Percentiles rank a stretch among this genome's conserved stretches.
Conservation (phyloP, 64 coral and sea anemone genomes). For the Catalaphyllia jardinei region DNA sequence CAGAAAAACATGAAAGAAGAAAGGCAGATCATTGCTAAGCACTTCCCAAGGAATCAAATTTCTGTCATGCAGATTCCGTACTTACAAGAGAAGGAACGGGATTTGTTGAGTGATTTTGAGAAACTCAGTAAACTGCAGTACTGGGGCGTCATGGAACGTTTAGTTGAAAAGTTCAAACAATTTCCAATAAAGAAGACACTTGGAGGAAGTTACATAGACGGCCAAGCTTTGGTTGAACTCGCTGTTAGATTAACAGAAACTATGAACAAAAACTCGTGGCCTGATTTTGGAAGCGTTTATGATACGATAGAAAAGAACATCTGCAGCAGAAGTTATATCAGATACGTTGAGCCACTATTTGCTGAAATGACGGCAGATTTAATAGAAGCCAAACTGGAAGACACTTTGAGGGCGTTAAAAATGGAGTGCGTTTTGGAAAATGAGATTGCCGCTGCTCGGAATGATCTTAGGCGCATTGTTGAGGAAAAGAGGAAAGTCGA, state of each 20-base stretch:
- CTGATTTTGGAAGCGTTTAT: conserved; percentile 55
- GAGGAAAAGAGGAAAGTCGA: conserved; percentile 1
- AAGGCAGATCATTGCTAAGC: conserved; percentile 35
- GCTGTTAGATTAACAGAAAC: conserved; percentile 6
- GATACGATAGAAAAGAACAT: conserved; percentile 59
- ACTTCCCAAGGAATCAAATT: conserved; percentile 68
- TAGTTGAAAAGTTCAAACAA: conserved; percentile 15
- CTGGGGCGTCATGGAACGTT: conserved; percentile 11
- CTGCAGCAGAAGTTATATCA: conserved; percentile 44
- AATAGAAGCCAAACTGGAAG: not conserved
- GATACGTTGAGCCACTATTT: conserved; percentile 47
- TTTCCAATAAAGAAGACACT: conserved; percentile 63
- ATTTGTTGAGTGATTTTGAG: conserved; percentile 48
- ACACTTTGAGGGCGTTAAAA: conserved; percentile 34
- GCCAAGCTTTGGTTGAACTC: conserved; percentile 18
- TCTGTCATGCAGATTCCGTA: conserved; percentile 28
- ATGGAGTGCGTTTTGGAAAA: conserved; percentile 46
- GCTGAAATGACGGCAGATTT: not conserved
- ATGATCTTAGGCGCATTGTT: conserved; percentile 11
- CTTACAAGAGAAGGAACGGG: not conserved
- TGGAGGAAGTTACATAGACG: conserved; percentile 53
- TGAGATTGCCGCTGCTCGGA: conserved; percentile 13
- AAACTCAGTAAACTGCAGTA: conserved; percentile 44
- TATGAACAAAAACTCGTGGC: conserved; percentile 37
- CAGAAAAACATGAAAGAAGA: conserved; percentile 43